Base-by-base conservation (phyloP, 2,113 vertebrate species). In the Paramisgurnus dabryanus region DNA sequence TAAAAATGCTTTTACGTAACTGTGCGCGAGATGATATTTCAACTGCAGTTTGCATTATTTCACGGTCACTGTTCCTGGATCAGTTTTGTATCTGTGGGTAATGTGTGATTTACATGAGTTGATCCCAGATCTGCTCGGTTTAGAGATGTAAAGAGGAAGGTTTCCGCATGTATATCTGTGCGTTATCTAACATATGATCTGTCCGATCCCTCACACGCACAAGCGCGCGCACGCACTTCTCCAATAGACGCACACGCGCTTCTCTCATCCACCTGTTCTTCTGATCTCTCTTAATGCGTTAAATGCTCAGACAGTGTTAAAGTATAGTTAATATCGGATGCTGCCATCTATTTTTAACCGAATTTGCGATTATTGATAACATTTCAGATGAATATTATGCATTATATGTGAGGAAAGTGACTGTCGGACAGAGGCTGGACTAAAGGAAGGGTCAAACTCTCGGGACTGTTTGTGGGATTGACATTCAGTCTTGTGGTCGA, bases 101-200 rank as follows among this genome's bases (percentile, higher is more conserved):
- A 47, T 17, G 11, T 49, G 22, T 34, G 41, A 9, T 5, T 5
- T 5, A 9, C 15, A 50, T 49, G 18, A 64, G 3, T 8, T 17
- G 70, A 67, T 70, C 22, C 34, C n/a, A 43, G 41, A 70, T 49
- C 40, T n/a, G 43, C 10, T 10, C 15, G n/a, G 6, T 27, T 47
- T 17, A 27, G 17, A 17, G 6, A 11, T n/a, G 6, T 15, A 34
- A 80, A 61, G 80, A 85, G 84, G 81, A 83, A 85, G 60, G 75
- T 74, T 81, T 85, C 78, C 81, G 34, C 57, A 8, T 75, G 79
- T 50, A 80, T 63, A 57, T 78, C 67, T 74, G 69, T 43, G 64
- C 41, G 40, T 78, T 85, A 80, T 63, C 71, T 27, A 74, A 34
- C 79, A 67, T 72, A 50, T 81, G 70, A 81, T 87, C 69, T 15